A percentile compares a stretch with the other conserved stretches of the same genome.
Evolutionary conservation across 2,888 invertebrate species (phyloP).

Genomic region (Andrena haemorrhoa): DNA sequence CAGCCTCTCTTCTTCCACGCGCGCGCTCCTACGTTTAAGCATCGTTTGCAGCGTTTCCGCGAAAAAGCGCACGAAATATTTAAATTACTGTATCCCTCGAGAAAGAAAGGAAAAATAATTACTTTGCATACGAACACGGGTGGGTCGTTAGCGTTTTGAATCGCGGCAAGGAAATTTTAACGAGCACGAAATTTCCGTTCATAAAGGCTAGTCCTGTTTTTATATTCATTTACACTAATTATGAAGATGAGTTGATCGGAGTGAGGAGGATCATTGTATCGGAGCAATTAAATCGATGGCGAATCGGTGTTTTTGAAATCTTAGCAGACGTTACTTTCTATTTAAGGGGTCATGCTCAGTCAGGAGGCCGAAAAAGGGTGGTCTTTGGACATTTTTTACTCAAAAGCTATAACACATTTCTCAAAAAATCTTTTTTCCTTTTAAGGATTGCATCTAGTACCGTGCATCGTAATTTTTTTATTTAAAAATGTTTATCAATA

Average conservation of each 20-base stretch:
- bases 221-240: not conserved
- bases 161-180: constrained; percentile 46
- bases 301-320: not conserved
- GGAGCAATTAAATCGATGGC: not conserved
- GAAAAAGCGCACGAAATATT: constrained; percentile 4
- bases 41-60: not conserved
- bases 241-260: not conserved
- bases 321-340: not conserved
- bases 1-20: not conserved
- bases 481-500: too few species aligned
- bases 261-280: not conserved
- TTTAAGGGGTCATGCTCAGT: too few species aligned
- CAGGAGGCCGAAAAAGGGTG: too few species aligned
- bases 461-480: too few species aligned
- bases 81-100: constrained; percentile 3
- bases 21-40: not conserved
- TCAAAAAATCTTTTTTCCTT: too few species aligned
- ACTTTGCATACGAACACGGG: not conserved
- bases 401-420: too few species aligned
- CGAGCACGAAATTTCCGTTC: constrained; percentile 28
- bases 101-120: constrained; percentile 4
- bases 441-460: too few species aligned
- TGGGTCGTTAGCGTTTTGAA: constrained; percentile 54
- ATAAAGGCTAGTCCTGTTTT: constrained; percentile 14
- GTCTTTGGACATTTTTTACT: too few species aligned